Evolutionary conservation across 2,797 vertebrate species (phyloP).

Genomic region (Bradypodion pumilum): DNA sequence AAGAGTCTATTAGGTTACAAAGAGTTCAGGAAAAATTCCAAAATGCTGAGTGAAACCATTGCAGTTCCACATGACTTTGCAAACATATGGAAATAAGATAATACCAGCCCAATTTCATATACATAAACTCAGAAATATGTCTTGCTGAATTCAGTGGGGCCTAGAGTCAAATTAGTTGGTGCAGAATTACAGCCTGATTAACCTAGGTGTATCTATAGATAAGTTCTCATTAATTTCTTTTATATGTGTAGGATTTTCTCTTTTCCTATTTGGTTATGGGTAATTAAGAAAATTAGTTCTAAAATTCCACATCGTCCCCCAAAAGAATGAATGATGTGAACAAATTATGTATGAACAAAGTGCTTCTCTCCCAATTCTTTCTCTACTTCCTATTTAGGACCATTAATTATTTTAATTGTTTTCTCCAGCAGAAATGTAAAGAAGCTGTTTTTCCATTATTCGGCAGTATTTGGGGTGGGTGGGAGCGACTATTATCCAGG

Average conservation of each 20-base stretch:
- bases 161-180: not conserved
- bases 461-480: constrained; percentile 55
- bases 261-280: not conserved
- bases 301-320: constrained; percentile 19
- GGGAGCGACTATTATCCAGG: constrained; percentile 36
- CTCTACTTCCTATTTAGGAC: constrained; percentile 44
- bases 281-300: too few relatives aligned
- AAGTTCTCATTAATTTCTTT: constrained; percentile 15
- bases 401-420: constrained; percentile 61
- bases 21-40: constrained; percentile 33
- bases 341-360: constrained; percentile 56
- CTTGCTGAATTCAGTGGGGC: not conserved
- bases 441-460: constrained; percentile 37
- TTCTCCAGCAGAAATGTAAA: constrained; percentile 65
- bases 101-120: not conserved
- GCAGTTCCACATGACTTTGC: not conserved
- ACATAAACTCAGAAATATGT: not conserved
- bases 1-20: not conserved
- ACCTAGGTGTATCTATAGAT: accelerated
- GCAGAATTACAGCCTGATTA: not conserved
- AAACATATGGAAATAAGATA: not conserved
- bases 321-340: constrained; percentile 29
- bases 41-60: not conserved
- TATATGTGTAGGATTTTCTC: not conserved
- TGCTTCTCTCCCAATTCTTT: constrained; percentile 48